Conservation (phyloP, 2,888 invertebrate genomes). For the Perithous albicinctus region DNA sequence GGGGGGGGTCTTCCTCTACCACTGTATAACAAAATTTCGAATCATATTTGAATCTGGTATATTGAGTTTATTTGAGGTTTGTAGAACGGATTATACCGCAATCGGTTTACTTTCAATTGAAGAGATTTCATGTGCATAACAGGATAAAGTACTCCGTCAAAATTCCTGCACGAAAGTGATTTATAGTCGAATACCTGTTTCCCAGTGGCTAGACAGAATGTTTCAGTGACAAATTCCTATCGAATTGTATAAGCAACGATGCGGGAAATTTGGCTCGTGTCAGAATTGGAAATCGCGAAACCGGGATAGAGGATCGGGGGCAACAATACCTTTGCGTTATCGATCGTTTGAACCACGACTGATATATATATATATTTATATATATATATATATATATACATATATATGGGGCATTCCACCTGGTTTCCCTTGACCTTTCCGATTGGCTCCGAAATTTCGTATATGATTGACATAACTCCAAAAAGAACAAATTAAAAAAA, state of each 20-base stretch:
- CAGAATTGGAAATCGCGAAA: conserved; percentile 43
- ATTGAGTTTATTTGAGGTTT: not conserved
- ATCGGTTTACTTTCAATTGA: conserved; percentile 21
- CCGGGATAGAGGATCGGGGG: conserved; percentile 29
- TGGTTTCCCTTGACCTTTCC: too few relatives aligned
- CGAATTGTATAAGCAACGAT: conserved; percentile 43
- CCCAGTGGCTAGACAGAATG: conserved; percentile 19
- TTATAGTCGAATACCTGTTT: conserved; percentile 21
- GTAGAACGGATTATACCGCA: not conserved
- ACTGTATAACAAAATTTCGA: too few relatives aligned
- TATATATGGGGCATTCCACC: too few relatives aligned
- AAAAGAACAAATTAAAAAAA: too few relatives aligned
- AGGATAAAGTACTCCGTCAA: conserved; percentile 21
- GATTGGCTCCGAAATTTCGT: too few relatives aligned
- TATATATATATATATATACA: too few relatives aligned
- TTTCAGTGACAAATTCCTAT: conserved; percentile 41
- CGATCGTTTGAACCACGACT: conserved; percentile 33
- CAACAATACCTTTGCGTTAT: conserved; percentile 42
- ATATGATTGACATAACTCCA: too few relatives aligned
- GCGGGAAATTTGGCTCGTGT: conserved; percentile 42
- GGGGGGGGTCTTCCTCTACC: too few relatives aligned
- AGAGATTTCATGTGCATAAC: conserved; percentile 8
- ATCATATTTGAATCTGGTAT: not conserved
- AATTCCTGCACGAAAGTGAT: conserved; percentile 22
- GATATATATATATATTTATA: not conserved